phyloP scores from a whole-genome alignment of 2,888 invertebrate genomes.

The Drosophila anomalata region DNA sequence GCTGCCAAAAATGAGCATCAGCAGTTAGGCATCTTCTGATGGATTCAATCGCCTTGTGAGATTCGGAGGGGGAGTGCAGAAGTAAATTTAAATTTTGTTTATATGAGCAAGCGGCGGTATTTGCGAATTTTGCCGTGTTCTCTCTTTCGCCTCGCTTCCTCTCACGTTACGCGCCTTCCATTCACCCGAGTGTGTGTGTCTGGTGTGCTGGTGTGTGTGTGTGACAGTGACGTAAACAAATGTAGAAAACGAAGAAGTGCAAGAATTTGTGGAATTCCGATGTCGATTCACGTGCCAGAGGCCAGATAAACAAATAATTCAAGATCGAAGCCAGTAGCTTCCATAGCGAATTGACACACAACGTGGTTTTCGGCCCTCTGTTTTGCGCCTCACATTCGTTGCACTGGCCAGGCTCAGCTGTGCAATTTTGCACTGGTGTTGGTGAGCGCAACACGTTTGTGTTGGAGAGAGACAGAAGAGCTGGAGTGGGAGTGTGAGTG shows the following conservation, averaged over 20 bases:
- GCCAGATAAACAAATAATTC: conserved; percentile 15
- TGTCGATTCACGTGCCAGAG: conserved; percentile 1
- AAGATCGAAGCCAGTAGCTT: conserved; percentile 7
- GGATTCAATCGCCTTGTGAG: conserved; percentile 24
- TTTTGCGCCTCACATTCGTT: conserved; percentile 71
- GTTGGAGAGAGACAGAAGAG: conserved; percentile 47
- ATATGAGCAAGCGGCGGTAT: conserved; percentile 25
- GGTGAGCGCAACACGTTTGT: conserved; percentile 73
- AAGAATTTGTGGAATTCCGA: conserved; percentile 51
- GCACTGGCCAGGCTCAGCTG: conserved; percentile 64
- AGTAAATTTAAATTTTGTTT: conserved; percentile 32
- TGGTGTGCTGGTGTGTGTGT: conserved; percentile 7
- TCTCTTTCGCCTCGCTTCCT: conserved; percentile 55
- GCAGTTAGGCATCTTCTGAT: neutral
- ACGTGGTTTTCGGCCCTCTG: conserved; percentile 47
- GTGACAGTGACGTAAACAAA: conserved; percentile 72
- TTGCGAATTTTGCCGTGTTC: conserved; percentile 36
- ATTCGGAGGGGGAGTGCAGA: conserved; percentile 33
- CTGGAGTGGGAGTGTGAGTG: neutral
- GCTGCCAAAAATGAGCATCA: conserved; percentile 29
- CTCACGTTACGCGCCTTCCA: conserved; percentile 44
- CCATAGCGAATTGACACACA: conserved; percentile 42
- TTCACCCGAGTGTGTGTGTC: conserved; percentile 25
- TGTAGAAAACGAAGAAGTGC: conserved; percentile 47
- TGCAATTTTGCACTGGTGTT: conserved; percentile 38